These are phyloP conservation scores for Hylomyscus alleni DNA, from an alignment of 2,797 vertebrate genomes.

Conservation along the genomic window DNA sequence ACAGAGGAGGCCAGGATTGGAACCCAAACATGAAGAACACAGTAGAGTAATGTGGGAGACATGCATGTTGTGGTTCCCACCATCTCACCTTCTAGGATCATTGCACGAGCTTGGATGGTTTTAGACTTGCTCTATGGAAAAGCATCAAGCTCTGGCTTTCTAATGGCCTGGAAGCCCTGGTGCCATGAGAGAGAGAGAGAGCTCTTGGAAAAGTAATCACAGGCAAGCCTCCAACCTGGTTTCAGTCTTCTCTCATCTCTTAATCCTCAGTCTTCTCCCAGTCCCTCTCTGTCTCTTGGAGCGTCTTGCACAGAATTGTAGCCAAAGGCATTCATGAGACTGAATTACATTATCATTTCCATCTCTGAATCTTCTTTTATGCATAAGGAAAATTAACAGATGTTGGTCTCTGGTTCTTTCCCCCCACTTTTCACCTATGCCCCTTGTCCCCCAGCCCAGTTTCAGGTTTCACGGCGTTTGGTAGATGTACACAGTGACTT, in stretches of 20 bases:
- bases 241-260: background rate
- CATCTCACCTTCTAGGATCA: background rate
- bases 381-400: slow-evolving; percentile 27
- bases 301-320: background rate
- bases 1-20: background rate
- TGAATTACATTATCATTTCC: background rate
- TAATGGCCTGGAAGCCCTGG: background rate
- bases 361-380: slow-evolving; percentile 32
- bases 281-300: background rate
- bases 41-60: background rate
- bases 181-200: background rate
- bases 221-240: background rate
- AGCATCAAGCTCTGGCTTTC: background rate
- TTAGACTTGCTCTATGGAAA: slow-evolving; percentile 2
- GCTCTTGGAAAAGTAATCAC: background rate
- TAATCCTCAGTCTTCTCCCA: background rate
- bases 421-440: background rate
- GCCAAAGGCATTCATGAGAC: slow-evolving; percentile 33
- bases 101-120: background rate
- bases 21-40: slow-evolving; percentile 9
- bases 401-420: slow-evolving; percentile 32
- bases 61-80: background rate
- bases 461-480: slow-evolving; percentile 13
- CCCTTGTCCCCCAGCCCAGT: background rate
- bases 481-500: background rate